These are phyloP conservation scores for Euschistus heros DNA, from an alignment of 1,140 invertebrate genomes.

Conservation along the genomic window DNA sequence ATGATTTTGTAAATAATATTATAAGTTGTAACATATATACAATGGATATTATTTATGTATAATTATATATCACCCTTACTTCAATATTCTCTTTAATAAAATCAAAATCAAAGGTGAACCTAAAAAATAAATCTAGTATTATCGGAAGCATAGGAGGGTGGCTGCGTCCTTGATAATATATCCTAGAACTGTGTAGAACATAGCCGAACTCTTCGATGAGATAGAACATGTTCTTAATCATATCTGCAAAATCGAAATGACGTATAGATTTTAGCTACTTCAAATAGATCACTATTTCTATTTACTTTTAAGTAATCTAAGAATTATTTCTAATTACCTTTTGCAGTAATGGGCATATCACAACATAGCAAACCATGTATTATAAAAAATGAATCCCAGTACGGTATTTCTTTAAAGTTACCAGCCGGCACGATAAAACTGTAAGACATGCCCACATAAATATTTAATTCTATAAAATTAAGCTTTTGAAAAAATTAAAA, in stretches of 20 bases:
- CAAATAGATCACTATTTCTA: too few species aligned
- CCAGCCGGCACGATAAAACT: conserved; percentile 85
- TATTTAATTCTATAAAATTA: too few species aligned
- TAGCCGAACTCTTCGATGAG: conserved; percentile 69
- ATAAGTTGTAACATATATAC: too few species aligned
- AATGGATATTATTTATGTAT: background rate
- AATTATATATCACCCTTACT: background rate
- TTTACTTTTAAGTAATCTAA: too few species aligned
- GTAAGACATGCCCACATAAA: background rate
- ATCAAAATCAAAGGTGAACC: conserved; percentile 54
- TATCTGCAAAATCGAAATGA: conserved; percentile 39
- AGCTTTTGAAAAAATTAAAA: too few species aligned
- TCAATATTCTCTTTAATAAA: conserved; percentile 57
- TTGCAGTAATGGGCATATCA: background rate
- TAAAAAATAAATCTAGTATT: conserved; percentile 57
- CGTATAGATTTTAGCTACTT: too few species aligned
- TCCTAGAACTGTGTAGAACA: conserved; percentile 79
- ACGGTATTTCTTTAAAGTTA: conserved; percentile 51
- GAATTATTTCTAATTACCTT: background rate
- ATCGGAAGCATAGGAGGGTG: conserved; percentile 78
- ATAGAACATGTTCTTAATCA: conserved; percentile 69
- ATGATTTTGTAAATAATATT: too few species aligned
- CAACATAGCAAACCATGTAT: background rate
- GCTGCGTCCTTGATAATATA: conserved; percentile 73
- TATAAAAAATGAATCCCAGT: background rate